Evolutionary conservation across 35 echinoderm and acorn worm genomes (phyloP).

Genomic region (Nesometra sesokonis): DNA sequence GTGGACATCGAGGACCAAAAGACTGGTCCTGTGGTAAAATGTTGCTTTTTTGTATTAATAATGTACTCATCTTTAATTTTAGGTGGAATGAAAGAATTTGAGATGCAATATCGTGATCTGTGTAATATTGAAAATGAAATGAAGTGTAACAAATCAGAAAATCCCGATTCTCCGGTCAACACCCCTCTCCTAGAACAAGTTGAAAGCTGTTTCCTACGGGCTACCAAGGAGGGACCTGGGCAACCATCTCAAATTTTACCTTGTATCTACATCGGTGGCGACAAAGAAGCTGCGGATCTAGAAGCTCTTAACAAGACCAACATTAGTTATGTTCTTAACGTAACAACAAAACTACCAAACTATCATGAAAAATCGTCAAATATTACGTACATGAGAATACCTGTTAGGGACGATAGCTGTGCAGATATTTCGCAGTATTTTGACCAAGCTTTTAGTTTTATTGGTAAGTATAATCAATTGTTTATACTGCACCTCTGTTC

Average conservation of each 20-base stretch:
- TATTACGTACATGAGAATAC: slow-evolving; percentile 66
- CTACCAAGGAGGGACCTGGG: not conserved
- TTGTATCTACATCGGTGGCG: slow-evolving; percentile 72
- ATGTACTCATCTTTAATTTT: no score
- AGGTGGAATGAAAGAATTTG: slow-evolving; percentile 93
- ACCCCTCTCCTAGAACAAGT: not conserved
- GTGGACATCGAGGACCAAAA: no score
- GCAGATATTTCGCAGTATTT: slow-evolving; percentile 63
- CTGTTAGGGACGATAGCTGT: slow-evolving; percentile 56
- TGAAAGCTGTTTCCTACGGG: slow-evolving; percentile 14
- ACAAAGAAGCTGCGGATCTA: slow-evolving; percentile 70
- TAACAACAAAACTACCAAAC: slow-evolving; percentile 73
- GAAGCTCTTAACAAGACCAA: slow-evolving; percentile 37
- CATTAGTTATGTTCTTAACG: slow-evolving; percentile 79
- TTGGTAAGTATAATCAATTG: slow-evolving; percentile 44
- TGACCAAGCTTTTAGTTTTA: slow-evolving; percentile 75
- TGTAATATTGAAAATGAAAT: slow-evolving; percentile 47
- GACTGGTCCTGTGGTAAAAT: no score
- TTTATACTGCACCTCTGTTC: no score
- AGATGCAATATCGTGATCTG: slow-evolving; percentile 38
- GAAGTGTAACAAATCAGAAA: not conserved
- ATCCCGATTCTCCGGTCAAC: not conserved
- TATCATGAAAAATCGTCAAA: slow-evolving; percentile 53
- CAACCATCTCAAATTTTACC: slow-evolving; percentile 63
- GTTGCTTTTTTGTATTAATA: no score